Percentiles rank a stretch among this genome's conserved stretches.
Evolutionary conservation across 2,797 vertebrate species (phyloP).

Genomic region (Ctenopoma multispine): DNA sequence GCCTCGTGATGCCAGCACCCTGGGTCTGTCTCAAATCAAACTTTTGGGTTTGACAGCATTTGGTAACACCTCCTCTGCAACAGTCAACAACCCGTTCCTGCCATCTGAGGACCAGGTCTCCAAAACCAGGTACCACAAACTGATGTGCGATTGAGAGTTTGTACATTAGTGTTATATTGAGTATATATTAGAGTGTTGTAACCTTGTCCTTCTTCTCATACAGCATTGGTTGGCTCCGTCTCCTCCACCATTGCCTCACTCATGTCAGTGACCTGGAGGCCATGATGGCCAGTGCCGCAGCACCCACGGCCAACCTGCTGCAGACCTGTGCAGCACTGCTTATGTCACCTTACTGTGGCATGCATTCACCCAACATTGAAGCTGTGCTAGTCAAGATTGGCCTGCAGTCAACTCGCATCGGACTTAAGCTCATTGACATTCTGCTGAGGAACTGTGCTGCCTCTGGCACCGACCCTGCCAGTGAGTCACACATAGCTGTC

Average conservation of each 20-base stretch:
- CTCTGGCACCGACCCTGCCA: conserved; percentile 95
- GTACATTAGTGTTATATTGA: not conserved
- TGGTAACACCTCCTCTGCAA: conserved; percentile 97
- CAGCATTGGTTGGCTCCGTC: conserved; percentile 97
- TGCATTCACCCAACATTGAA: conserved; percentile 99
- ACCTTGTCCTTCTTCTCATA: conserved; percentile 16
- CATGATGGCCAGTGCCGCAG: conserved; percentile 98
- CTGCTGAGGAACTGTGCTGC: conserved; percentile 97
- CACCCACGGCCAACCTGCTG: conserved; percentile 96
- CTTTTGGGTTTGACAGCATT: conserved; percentile 96
- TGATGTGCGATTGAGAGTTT: rapidly evolving
- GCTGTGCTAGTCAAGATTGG: conserved; percentile 98
- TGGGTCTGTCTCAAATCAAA: conserved; percentile 98
- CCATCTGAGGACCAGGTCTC: conserved; percentile 99
- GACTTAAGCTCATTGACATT: conserved; percentile 97
- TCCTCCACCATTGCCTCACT: conserved; percentile 98
- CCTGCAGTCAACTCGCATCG: conserved; percentile 96
- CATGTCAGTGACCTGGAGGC: conserved; percentile 97
- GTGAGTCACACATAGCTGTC: conserved; percentile 77
- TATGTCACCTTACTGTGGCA: conserved; percentile 99
- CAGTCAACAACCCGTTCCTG: conserved; percentile 97
- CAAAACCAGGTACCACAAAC: conserved; percentile 92
- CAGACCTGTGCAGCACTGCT: conserved; percentile 97
- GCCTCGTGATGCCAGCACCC: conserved; percentile 95
- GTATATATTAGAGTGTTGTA: not conserved